These are phyloP conservation scores for Bhutanitis thaidina DNA, from an alignment of 2,888 invertebrate genomes.

Conservation along the genomic window DNA sequence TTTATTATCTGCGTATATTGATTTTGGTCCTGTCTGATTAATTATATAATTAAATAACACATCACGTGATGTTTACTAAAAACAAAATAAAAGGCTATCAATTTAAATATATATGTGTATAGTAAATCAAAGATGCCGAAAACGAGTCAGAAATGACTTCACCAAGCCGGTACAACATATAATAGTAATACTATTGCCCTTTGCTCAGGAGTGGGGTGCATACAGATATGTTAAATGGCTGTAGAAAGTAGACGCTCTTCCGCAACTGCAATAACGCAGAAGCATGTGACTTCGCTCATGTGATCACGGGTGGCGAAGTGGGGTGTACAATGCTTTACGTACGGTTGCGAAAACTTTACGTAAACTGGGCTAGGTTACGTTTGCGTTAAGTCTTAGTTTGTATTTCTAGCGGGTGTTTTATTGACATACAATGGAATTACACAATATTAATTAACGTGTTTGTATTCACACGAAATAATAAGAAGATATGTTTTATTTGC, in stretches of 20 bases:
- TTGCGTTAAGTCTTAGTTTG: constrained; percentile 42
- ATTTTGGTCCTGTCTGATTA: no score
- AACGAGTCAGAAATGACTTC: no score
- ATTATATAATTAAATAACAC: no score
- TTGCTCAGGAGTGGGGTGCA: constrained; percentile 25
- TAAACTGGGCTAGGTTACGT: constrained; percentile 44
- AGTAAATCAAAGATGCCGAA: no score
- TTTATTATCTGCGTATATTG: no score
- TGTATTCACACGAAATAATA: constrained; percentile 22
- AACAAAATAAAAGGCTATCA: no score
- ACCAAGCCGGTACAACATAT: no score
- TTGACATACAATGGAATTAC: constrained; percentile 47
- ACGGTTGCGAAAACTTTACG: constrained; percentile 49
- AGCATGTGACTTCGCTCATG: constrained; percentile 53
- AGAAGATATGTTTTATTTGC: constrained; percentile 15
- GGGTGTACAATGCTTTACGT: constrained; percentile 38
- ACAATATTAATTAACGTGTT: constrained; percentile 43
- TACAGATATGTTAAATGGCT: constrained; percentile 33
- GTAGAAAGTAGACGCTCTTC: constrained; percentile 55
- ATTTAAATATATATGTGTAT: no score
- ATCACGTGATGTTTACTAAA: no score
- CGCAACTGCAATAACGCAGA: constrained; percentile 45
- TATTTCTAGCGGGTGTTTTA: constrained; percentile 46
- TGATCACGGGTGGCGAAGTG: constrained; percentile 34
- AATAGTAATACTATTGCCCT: constrained; percentile 26